phyloP scores from a whole-genome alignment of 2,888 invertebrate species.

The Pyrocoelia pectoralis region DNA sequence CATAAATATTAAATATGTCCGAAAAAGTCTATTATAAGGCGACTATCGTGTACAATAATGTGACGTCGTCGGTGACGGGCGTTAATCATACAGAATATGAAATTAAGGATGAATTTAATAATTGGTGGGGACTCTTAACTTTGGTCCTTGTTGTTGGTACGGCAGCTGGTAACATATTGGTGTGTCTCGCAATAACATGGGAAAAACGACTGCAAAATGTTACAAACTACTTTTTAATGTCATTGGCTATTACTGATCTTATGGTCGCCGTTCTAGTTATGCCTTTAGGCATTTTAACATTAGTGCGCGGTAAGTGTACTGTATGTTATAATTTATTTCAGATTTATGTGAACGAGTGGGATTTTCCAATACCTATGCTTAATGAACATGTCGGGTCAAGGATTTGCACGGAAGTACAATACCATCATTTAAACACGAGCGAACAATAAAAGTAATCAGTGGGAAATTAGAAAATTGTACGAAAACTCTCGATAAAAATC shows the following conservation, averaged over 20 bases:
- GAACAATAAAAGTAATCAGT: neutral
- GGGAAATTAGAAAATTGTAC: neutral
- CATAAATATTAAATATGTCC: slow-evolving; percentile 31
- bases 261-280: slow-evolving; percentile 95
- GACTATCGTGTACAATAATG: slow-evolving; percentile 54
- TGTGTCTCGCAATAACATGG: slow-evolving; percentile 91
- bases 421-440: neutral
- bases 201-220: slow-evolving; percentile 94
- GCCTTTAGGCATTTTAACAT: slow-evolving; percentile 89
- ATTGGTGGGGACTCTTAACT: slow-evolving; percentile 86
- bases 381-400: neutral
- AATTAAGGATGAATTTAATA: slow-evolving; percentile 61
- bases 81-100: slow-evolving; percentile 47
- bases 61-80: slow-evolving; percentile 61
- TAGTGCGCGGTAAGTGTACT: slow-evolving; percentile 78
- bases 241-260: slow-evolving; percentile 92
- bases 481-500: neutral
- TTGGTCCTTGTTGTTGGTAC: slow-evolving; percentile 83
- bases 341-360: neutral
- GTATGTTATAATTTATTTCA: neutral
- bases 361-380: neutral
- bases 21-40: slow-evolving; percentile 52
- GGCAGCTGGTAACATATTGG: slow-evolving; percentile 91
- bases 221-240: slow-evolving; percentile 97
- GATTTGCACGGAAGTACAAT: neutral